Evolutionary conservation across 1,140 invertebrate species (phyloP).

Genomic region (Papilio helenus): DNA sequence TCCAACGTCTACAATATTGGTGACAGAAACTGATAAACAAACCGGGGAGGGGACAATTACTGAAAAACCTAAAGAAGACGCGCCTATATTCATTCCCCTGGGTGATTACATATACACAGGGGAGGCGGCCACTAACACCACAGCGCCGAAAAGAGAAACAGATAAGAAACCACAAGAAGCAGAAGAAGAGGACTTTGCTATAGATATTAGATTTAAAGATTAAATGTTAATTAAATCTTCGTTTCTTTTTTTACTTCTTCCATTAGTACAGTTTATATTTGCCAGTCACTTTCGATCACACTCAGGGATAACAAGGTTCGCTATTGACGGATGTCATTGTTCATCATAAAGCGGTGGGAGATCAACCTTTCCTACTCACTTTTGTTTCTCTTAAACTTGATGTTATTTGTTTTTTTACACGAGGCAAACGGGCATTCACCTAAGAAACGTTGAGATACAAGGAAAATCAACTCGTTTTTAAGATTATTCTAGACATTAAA

Average conservation of each 20-base stretch:
- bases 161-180: conserved; percentile 47
- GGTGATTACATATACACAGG: conserved; percentile 45
- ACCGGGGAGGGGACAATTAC: conserved; percentile 33
- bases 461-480: background rate
- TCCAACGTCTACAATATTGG: conserved; percentile 1
- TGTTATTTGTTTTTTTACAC: background rate
- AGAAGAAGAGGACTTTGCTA: conserved; percentile 57
- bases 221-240: conserved; percentile 38
- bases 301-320: too few species aligned
- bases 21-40: conserved; percentile 29
- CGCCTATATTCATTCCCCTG: conserved; percentile 50
- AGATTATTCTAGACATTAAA: background rate
- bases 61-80: conserved; percentile 43
- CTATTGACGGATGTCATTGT: too few species aligned
- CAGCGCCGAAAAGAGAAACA: conserved; percentile 63
- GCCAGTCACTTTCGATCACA: too few species aligned
- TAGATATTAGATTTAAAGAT: conserved; percentile 63
- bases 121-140: conserved; percentile 48
- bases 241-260: background rate
- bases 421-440: background rate
- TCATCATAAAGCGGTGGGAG: too few species aligned
- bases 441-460: background rate
- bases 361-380: background rate
- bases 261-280: too few species aligned
- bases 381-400: background rate